Base-by-base conservation (phyloP, 30 jellyfish, hydroid and myxozoan genomes). In the Morbakka virulenta region DNA sequence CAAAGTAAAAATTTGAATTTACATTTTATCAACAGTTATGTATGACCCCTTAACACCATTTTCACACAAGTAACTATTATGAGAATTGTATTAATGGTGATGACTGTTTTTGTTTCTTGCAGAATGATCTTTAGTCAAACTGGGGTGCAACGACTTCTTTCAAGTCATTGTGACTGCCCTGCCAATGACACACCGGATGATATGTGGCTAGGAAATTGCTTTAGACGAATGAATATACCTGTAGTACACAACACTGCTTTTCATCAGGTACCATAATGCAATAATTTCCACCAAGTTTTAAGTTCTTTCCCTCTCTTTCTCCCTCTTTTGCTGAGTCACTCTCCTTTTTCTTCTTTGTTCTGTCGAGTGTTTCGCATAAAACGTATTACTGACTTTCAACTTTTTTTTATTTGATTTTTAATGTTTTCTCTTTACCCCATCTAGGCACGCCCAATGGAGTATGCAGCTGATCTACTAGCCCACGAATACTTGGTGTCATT, bases 161-260 rank as follows among this genome's bases (percentile, higher is more conserved):
- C 62, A 11, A 75, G 92, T 53, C 88, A 72, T 52, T 81, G 87
- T 62, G 76, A 83, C 17, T 91, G 98, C 62, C 57, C 90, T 32
- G 62, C 94, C 1, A 92, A 63, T 62, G 88, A 91, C 36, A 65
- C 88, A 27, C 98, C 96, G 1, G 98, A 91, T 57, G 98, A 91
- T 52, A 91, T 91, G 98, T 91, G 98, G 98, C 73, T 91, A 9
- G 98, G 98, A 23, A 41, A 53, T 64, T 77, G 87, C 28, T 75
- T 80, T 75, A 82, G 95, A 35, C 47, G 36, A 12, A 79, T 91
- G 86, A 72, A 79, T 22, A 64, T 72, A 20, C 95, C 98, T 4
- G 36, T 87, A 1, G 85, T 85, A 2, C 96, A 91, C 33, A 64
- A 80, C 22, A 74, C 94, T 23, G 69, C 96, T 0, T 85, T 91